A percentile compares a stretch with the other conserved stretches of the same genome.
phyloP scores from a whole-genome alignment of 2,888 invertebrate species.

The Leucophenga maculata region DNA sequence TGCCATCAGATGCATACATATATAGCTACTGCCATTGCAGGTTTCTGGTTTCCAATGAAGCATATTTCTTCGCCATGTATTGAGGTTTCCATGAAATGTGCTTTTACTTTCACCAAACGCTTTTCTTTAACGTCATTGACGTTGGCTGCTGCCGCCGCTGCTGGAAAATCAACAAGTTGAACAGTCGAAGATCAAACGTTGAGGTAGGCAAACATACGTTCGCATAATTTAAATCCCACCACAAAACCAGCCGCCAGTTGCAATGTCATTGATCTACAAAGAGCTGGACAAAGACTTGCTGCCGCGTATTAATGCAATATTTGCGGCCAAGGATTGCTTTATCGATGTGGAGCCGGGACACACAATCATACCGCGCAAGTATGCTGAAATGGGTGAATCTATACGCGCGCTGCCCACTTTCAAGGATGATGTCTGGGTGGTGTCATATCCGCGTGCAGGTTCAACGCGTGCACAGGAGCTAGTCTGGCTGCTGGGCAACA shows the following conservation, averaged over 20 bases:
- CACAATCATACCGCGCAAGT: slow-evolving; percentile 81
- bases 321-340: slow-evolving; percentile 80
- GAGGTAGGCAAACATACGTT: slow-evolving; percentile 22
- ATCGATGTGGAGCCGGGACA: slow-evolving; percentile 82
- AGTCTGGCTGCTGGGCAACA: slow-evolving; percentile 89
- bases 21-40: neutral
- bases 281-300: slow-evolving; percentile 77
- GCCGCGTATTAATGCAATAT: slow-evolving; percentile 78
- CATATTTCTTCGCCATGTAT: too few relatives aligned
- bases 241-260: neutral
- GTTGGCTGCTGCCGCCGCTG: neutral
- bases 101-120: slow-evolving; percentile 60
- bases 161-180: slow-evolving; percentile 1
- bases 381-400: slow-evolving; percentile 78
- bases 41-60: too few relatives aligned
- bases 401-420: slow-evolving; percentile 82
- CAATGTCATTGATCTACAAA: slow-evolving; percentile 72
- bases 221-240: neutral
- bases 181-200: slow-evolving; percentile 31
- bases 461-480: slow-evolving; percentile 96
- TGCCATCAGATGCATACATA: too few relatives aligned
- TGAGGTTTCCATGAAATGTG: slow-evolving; percentile 26
- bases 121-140: slow-evolving; percentile 19
- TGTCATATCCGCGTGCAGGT: slow-evolving; percentile 91
- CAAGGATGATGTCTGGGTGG: slow-evolving; percentile 87